Evolutionary conservation across 2,797 vertebrate species (phyloP), one percentile per base, ranked within the genome.

Genomic region (Babyrousa celebensis): DNA sequence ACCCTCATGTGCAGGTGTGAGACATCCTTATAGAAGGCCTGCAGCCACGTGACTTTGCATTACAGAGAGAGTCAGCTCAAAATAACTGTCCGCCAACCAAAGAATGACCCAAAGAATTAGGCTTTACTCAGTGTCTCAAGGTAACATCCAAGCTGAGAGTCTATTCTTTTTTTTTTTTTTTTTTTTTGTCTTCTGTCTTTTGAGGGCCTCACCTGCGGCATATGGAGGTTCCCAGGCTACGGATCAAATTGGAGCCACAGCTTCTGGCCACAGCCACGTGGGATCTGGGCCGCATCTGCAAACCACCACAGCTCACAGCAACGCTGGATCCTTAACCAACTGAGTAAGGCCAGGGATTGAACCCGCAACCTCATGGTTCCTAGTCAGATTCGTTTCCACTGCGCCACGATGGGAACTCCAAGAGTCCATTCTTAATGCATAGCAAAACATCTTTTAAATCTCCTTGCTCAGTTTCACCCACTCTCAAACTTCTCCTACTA

Each of bases 71-170:
- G 27, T 32, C n/a, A 70, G 18, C 43, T 63, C 68, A 74, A 52
- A 62, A 80, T 65, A 56, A 32, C 52, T 52, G 29, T 16, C 68
- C 29, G n/a, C 60, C 65, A 82, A n/a, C 3, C 54, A 77, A 83
- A 80, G 29, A 68, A 43, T 79, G 78, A 56, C 12, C 11, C 40
- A 68, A 63, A 88, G 65, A 74, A 56, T n/a, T 36, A 27, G 83
- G 85, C 56, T 88, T 88, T 87, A 85, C 71, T 86, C 67, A 77
- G 15, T 89, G 15, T 95, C 75, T 91, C 0, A 1, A 60, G 85
- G 40, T n/a, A 84, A 40, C 20, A 87, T 67, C 43, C 52, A 58
- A 62, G 58, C 29, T 43, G 12, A 29, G 60, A 65, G 32, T 65
- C 60, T 25, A 63, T 93, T 90, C 58, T 87, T 16, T 36, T 77